A percentile compares a stretch with the other conserved stretches of the same genome.
These are phyloP conservation scores for Taeniopygia guttata DNA, from an alignment of 2,797 vertebrate species.

Conservation along the genomic window DNA sequence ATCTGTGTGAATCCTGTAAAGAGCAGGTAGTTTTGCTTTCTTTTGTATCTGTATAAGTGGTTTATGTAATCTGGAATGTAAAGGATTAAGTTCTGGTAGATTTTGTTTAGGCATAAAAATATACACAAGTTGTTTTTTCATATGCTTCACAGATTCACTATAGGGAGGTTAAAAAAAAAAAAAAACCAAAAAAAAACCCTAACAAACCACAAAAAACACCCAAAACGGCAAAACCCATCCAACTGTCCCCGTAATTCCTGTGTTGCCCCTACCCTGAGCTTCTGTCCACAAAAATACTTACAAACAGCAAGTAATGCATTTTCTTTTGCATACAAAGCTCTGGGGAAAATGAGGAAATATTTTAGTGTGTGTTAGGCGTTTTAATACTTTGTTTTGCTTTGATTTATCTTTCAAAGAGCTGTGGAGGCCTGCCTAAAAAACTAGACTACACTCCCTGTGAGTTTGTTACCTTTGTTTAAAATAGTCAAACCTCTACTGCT, in stretches of 20 bases:
- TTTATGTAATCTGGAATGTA: background rate
- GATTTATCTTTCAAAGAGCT: conserved; percentile 31
- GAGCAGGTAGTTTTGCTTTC: background rate
- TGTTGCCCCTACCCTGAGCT: background rate
- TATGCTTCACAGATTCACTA: background rate
- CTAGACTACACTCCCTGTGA: background rate
- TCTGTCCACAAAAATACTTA: conserved; percentile 16
- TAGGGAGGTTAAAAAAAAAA: background rate
- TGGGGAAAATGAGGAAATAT: conserved; percentile 7
- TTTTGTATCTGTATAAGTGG: background rate
- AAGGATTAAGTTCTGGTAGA: background rate
- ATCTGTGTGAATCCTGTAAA: background rate
- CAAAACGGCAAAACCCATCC: background rate
- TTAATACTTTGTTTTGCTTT: conserved; percentile 8
- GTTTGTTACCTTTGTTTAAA: conserved; percentile 25
- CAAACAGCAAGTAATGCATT: conserved; percentile 9
- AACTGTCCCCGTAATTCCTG: background rate
- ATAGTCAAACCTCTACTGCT: background rate
- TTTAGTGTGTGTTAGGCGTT: background rate
- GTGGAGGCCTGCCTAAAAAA: conserved; percentile 7
- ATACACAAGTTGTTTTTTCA: background rate
- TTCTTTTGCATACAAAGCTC: conserved; percentile 6
- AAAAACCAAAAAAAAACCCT: background rate
- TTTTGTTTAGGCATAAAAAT: background rate
- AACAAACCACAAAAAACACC: background rate